These are phyloP conservation scores for Cosmorhoe ocellata DNA, from an alignment of 2,888 invertebrate genomes.

Conservation along the genomic window DNA sequence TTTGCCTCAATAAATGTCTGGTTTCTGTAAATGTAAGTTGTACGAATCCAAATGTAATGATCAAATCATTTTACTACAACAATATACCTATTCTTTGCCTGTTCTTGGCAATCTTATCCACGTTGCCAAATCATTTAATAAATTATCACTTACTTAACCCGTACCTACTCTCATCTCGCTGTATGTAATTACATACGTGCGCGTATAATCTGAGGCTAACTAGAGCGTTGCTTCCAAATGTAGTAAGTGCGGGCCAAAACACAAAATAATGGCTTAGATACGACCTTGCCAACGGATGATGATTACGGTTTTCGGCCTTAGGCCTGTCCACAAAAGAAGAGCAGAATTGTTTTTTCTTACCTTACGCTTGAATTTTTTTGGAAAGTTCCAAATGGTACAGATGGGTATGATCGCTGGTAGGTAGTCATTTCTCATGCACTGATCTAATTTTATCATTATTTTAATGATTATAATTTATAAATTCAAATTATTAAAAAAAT, in stretches of 20 bases:
- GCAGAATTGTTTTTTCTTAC: not conserved
- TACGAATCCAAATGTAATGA: no score
- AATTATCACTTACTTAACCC: slow-evolving; percentile 39
- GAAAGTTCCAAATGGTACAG: no score
- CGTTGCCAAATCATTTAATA: slow-evolving; percentile 25
- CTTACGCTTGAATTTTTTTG: no score
- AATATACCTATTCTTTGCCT: not conserved
- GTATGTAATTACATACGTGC: slow-evolving; percentile 42
- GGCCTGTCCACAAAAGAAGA: not conserved
- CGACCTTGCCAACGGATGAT: slow-evolving; percentile 43
- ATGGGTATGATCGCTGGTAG: no score
- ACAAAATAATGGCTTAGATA: slow-evolving; percentile 45
- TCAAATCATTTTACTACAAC: no score
- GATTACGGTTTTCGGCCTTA: slow-evolving; percentile 26
- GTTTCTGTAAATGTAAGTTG: no score
- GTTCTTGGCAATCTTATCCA: not conserved
- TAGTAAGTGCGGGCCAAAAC: slow-evolving; percentile 44
- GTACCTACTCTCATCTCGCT: slow-evolving; percentile 40
- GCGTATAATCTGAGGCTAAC: slow-evolving; percentile 38
- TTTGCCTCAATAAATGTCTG: no score
- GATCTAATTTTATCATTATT: no score
- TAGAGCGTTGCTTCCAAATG: slow-evolving; percentile 54
- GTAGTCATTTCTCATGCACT: no score
- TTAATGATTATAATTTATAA: no score
- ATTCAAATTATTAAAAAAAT: no score